Base-by-base conservation (phyloP, 2,888 invertebrate species). In the Tenthredo scrophulariae region DNA sequence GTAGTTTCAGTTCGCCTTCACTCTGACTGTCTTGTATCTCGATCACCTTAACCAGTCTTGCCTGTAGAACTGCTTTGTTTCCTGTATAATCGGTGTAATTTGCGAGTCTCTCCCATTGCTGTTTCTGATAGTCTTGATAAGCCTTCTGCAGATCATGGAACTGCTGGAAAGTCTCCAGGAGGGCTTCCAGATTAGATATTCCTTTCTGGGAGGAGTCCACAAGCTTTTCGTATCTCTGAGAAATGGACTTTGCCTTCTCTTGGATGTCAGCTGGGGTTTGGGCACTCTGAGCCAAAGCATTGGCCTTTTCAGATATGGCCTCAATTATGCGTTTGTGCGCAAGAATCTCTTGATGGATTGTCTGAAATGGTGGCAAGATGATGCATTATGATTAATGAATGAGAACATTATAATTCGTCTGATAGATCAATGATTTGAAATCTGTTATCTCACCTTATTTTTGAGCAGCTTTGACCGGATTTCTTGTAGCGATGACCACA, bases 251-350 rank as follows among this genome's bases (percentile, higher is more conserved):
- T 13, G 97, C 95, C 29, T 96, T 96, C 37, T 95, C 94, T 88
- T 96, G 95, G 88, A 97, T 96, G 91, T 97, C 96, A 0, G 90
- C 88, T 9, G 92, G 91, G 13, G 94, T 94, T 89, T 95, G 94
- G 58, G 95, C 94, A 72, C 94, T 95, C 87, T 96, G 94, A 3
- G 97, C 95, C 15, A 96, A 92, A 26, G 95, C 95, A 88, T 96
- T 96, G 0, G 98, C 98, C 93, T 98, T 98, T 91, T 98, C 98
- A 9, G 97, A 97, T 1, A 98, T 96, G 6, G 97, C 96, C 94
- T 99, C 98, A 67, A 99, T 96, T 6, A 98, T 96, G 88, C 98
- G 95, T 92, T 98, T 98, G 91, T 99, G 97, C 0, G 98, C 97
- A 85, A 96, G 94, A 37, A 98, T 97, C 94, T 99, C 99, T 94